Evolutionary conservation across 2,113 vertebrate genomes (phyloP).

Genomic region (Leptobrachium ailaonicum): DNA sequence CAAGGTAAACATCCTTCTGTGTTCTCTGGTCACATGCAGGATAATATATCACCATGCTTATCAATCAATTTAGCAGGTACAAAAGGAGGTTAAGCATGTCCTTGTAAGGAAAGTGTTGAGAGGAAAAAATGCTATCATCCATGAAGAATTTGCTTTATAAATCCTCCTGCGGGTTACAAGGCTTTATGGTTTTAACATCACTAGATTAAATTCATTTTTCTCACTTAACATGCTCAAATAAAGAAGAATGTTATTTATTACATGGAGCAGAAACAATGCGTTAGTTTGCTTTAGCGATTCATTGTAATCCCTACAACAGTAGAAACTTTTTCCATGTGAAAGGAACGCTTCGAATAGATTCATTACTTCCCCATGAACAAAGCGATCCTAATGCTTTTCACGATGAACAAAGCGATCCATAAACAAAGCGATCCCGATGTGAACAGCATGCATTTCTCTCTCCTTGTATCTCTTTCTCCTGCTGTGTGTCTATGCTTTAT

Average conservation of each 20-base stretch:
- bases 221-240: slow-evolving; percentile 42
- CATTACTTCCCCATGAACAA: not conserved
- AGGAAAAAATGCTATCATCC: slow-evolving; percentile 12
- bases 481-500: not conserved
- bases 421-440: not conserved
- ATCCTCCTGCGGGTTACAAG: slow-evolving; percentile 22
- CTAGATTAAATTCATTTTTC: slow-evolving; percentile 40
- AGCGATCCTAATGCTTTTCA: too few species aligned
- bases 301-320: not conserved
- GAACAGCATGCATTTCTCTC: not conserved
- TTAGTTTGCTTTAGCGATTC: not conserved
- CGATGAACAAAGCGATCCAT: too few species aligned
- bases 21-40: slow-evolving; percentile 1
- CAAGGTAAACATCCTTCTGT: slow-evolving; percentile 39
- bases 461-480: not conserved
- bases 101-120: slow-evolving; percentile 25
- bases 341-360: not conserved
- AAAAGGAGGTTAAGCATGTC: slow-evolving; percentile 45
- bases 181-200: not conserved
- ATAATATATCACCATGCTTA: slow-evolving; percentile 46
- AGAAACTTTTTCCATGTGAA: not conserved
- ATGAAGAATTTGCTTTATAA: slow-evolving; percentile 42
- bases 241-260: slow-evolving; percentile 37
- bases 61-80: slow-evolving; percentile 51
- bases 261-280: slow-evolving; percentile 22